Evolutionary conservation across 23 tunicate species (phyloP).

Genomic region (Ascidia mentula): DNA sequence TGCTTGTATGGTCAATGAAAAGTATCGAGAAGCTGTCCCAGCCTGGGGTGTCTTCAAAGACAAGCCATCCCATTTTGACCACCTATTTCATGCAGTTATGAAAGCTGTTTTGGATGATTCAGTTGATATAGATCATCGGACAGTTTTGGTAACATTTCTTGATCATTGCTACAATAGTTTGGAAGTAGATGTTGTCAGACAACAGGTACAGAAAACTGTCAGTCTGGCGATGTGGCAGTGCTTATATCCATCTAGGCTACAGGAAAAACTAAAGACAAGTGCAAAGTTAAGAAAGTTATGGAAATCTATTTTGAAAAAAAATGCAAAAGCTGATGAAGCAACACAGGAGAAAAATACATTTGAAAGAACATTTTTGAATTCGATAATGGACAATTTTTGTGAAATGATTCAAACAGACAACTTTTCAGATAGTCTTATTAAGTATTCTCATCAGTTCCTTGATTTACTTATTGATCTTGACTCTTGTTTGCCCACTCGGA

Average conservation of each 20-base stretch:
- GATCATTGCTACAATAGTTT: slow-evolving; percentile 95
- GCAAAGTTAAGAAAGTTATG: slow-evolving; percentile 67
- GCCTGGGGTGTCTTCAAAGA: slow-evolving; percentile 92
- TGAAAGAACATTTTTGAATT: slow-evolving; percentile 60
- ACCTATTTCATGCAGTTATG: slow-evolving; percentile 75
- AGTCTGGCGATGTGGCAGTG: slow-evolving; percentile 78
- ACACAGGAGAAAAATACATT: slow-evolving; percentile 44
- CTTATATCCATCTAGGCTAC: slow-evolving; percentile 63
- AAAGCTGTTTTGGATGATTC: slow-evolving; percentile 47
- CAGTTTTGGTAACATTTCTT: slow-evolving; percentile 79
- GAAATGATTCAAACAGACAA: slow-evolving; percentile 59
- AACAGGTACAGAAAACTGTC: slow-evolving; percentile 70
- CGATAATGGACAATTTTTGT: slow-evolving; percentile 68
- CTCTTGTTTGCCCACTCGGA: slow-evolving; percentile 86
- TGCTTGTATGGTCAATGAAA: slow-evolving; percentile 92
- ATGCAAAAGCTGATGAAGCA: slow-evolving; percentile 77
- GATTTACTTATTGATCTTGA: slow-evolving; percentile 91
- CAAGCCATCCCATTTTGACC: slow-evolving; percentile 63
- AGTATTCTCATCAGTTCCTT: slow-evolving; percentile 90
- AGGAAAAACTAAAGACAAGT: slow-evolving; percentile 66
- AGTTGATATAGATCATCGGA: slow-evolving; percentile 54
- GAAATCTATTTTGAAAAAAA: slow-evolving; percentile 77
- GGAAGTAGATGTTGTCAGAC: slow-evolving; percentile 89
- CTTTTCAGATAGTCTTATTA: slow-evolving; percentile 44
- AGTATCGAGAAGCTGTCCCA: slow-evolving; percentile 82